These are phyloP conservation scores for Plotosus lineatus DNA, from an alignment of 2,113 vertebrate species.

Conservation along the genomic window DNA sequence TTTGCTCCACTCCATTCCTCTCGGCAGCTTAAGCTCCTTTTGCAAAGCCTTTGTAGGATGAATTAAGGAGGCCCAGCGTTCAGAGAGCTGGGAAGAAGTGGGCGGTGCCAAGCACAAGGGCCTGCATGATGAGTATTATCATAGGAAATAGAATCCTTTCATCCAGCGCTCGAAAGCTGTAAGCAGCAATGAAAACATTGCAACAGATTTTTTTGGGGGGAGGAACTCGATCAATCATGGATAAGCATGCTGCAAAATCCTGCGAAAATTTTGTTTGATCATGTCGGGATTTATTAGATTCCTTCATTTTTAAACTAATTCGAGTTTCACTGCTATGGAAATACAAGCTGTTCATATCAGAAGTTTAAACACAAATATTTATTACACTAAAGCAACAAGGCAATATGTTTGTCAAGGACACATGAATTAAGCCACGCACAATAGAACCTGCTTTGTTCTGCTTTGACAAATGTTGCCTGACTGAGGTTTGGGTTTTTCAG, in stretches of 20 bases:
- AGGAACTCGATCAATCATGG: not conserved
- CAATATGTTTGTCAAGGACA: not conserved
- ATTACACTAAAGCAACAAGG: too few species aligned
- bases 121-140: conserved; percentile 73
- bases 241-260: not conserved
- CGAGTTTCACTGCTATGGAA: not conserved
- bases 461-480: too few species aligned
- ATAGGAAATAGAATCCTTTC: conserved; percentile 74
- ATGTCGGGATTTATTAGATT: not conserved
- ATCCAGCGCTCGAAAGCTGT: conserved; percentile 70
- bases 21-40: conserved; percentile 72
- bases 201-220: conserved; percentile 10
- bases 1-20: conserved; percentile 59
- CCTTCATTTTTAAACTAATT: not conserved
- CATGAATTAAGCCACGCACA: too few species aligned
- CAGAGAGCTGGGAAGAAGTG: conserved; percentile 65
- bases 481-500: too few species aligned
- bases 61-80: conserved; percentile 75
- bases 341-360: not conserved
- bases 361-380: not conserved
- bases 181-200: conserved; percentile 47
- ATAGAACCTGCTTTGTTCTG: too few species aligned
- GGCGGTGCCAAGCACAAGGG: conserved; percentile 71
- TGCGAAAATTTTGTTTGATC: not conserved
- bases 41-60: conserved; percentile 73